Base-by-base conservation (phyloP, 2,888 invertebrate species). In the Cerceris rybyensis region DNA sequence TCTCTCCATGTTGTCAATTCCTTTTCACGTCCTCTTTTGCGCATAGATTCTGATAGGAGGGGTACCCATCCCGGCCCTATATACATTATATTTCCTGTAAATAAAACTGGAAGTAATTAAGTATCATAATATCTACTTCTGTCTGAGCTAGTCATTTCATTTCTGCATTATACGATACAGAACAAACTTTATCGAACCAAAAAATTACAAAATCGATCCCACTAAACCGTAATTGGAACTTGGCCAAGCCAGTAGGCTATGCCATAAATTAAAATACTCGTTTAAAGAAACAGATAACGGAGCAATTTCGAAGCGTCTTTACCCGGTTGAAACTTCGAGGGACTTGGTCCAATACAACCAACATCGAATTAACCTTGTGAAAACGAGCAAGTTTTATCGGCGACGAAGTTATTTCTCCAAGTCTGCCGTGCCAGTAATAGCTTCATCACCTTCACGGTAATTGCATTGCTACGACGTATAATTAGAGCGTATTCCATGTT, bases 361-460 rank as follows among this genome's bases (percentile, higher is more conserved):
- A 64, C 66, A 66, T 81, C 70, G 65, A 81, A 79, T 80, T 78
- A 87, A 81, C 80, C 70, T 41, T 68, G 68, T 52, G 67, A 77
- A 75, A 82, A 82, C 74, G 69, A 67, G 46, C 50, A 69, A 79
- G 70, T 81, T 81, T 86, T 83, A 86, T 86, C 83, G 70, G 52
- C 28, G 71, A 16, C 71, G 67, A 83, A 80, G 81, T 85, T 86
- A 87, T 86, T 87, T 85, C 82, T 83, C 76, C 76, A 67, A 63
- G 70, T 82, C 72, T 85, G 83, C 75, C 86, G 87, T 87, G 88
- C 81, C 77, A 78, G 79, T 88, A 88, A 88, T 86, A 85, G 87
- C 86, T 88, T 88, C 85, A 85, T 88, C 87, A 84, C 82, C 80
- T 68, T 67, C 67, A 70, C 63, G 75, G 74, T 88, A 88, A 88